phyloP scores from a whole-genome alignment of 1,140 invertebrate species.

The Calliphora vicina region DNA sequence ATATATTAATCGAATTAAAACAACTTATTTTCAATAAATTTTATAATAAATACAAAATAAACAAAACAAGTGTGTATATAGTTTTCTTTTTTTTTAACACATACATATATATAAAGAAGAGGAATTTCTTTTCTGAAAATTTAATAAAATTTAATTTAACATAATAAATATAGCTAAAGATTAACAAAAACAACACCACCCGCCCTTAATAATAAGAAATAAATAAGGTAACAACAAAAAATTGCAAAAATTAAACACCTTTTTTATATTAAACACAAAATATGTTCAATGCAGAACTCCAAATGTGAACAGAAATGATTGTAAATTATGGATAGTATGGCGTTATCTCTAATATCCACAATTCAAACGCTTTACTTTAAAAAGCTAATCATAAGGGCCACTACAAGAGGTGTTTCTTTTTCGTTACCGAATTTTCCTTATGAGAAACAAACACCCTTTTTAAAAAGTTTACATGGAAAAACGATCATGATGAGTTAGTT shows the following conservation, averaged over 20 bases:
- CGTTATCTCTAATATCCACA: too few species aligned
- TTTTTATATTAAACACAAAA: too few species aligned
- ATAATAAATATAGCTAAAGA: background rate
- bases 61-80: background rate
- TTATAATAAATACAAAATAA: background rate
- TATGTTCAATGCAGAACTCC: too few species aligned
- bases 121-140: background rate
- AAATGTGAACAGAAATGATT: too few species aligned
- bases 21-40: constrained; percentile 8
- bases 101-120: background rate
- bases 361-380: too few species aligned
- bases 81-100: constrained; percentile 1
- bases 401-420: background rate
- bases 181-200: background rate
- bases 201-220: background rate
- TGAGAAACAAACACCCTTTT: background rate
- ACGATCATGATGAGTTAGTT: background rate
- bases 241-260: too few species aligned
- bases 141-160: background rate
- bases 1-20: constrained; percentile 10
- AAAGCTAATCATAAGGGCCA: background rate
- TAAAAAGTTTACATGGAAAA: too few species aligned
- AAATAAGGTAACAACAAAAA: background rate
- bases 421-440: background rate
- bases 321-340: too few species aligned